Base-by-base conservation (phyloP, 2,113 vertebrate genomes). In the Ranitomeya variabilis region DNA sequence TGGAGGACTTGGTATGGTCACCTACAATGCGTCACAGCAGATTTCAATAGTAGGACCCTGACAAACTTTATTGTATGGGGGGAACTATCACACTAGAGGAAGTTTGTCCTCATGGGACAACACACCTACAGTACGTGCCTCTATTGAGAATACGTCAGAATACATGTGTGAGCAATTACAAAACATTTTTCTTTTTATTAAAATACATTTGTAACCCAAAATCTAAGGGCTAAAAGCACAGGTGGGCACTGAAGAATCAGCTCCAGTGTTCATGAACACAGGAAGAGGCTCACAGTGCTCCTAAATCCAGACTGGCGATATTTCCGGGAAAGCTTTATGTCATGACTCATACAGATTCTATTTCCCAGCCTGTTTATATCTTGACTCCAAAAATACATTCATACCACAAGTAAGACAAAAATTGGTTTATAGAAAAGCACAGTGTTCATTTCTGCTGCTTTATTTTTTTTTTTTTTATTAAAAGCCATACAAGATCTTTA, bases 241-340 rank as follows among this genome's bases (percentile, higher is more conserved):
- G 55, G 79, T 81, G 79, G 57, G 9, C 55, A 80, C 5, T 37
- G 6, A 18, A 60, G 57, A 76, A 45, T 76, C 71, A 6, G 66
- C 66, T 69, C n/a, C 10, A n/a, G 21, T 14, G 3, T 26, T n/a
- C 62, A 60, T 59, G 54, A 0, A n/a, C 62, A 26, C 4, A 86
- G 16, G 59, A 59, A 13, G 54, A 26, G 31, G 21, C n/a, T 57
- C n/a, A 51, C 7, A 64, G 85, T 15, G 52, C 67, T 71, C 79
- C 74, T 45, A 80, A 71, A 87, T 14, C 57, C 66, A 82, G 79
- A 55, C 67, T 55, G 64, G 52, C 81, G 21, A 71, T 51, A 88
- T 88, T 82, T 82, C 86, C n/a, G 55, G 55, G 86, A 88, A 88
- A 73, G 79, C 31, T 18, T 81, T 82, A 74, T 62, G 79, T 82